Base-by-base conservation (phyloP, 2,888 invertebrate species). In the Osedax fenrisi region DNA sequence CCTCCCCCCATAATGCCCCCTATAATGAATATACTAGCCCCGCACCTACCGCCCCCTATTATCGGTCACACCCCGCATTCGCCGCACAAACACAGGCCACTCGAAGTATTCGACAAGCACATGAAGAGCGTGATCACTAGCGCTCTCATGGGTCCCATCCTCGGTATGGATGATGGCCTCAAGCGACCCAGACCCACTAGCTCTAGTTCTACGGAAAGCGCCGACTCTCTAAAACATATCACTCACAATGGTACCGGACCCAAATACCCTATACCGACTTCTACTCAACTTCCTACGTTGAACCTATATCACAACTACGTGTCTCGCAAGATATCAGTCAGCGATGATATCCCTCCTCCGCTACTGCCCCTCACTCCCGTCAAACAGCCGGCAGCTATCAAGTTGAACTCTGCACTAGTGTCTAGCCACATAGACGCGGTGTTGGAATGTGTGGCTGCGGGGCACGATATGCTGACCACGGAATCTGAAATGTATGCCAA, bases 51-150 rank as follows among this genome's bases (percentile, higher is more conserved):
- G 41, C 41, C 41, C 64, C 17, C 66, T 62, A 5, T 56, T 64
- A 25, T 10, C 41, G 61, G 27, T 24, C 13, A 25, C 69, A 2
- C 2, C 27, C 3, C 67, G 72, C n/a, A n/a, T n/a, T 5, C 64
- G 68, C 2, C 24, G 75, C 25, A 67, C 64, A 17, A 68, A 10
- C 69, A 3, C 5, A 3, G 69, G 73, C 73, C 27, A 73, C 68
- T 84, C 41, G 41, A 41, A 41, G 41, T 41, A 10, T 82, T 92
- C 83, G 92, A 94, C 84, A 92, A 94, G 85, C 88, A 93, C 26
- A 87, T 92, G 64, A 91, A 92, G 85, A 91, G 90, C 82, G 91
- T 92, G 76, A 92, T 92, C 77, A 79, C 79, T 5, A 78, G 77
- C 27, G 80, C 79, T 21, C 67, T 80, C 23, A 77, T 79, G 41